Evolutionary conservation across 2,797 vertebrate genomes (phyloP).

Genomic region (Synaphobranchus kaupii): DNA sequence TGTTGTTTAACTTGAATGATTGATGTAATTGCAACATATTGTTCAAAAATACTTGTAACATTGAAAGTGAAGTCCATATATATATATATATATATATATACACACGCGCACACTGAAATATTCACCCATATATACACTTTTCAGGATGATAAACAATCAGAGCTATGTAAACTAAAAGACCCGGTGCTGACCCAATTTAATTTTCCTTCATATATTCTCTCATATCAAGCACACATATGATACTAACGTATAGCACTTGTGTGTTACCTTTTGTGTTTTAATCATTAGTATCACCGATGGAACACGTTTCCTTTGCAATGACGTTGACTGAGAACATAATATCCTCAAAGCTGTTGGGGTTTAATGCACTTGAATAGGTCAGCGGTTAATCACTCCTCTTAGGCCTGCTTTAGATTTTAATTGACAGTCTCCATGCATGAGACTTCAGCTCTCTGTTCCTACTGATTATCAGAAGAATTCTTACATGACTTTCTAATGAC

Average conservation of each 20-base stretch:
- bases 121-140: not conserved
- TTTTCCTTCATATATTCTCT: not conserved
- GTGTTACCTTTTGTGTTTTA: not conserved
- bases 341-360: constrained; percentile 12
- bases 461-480: constrained; percentile 60
- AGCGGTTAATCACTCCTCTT: constrained; percentile 76
- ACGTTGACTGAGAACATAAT: not conserved
- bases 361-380: constrained; percentile 76
- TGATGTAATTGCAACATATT: not conserved
- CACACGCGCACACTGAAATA: too few relatives aligned
- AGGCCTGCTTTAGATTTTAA: constrained; percentile 76
- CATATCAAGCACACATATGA: not conserved
- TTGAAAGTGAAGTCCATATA: not conserved
- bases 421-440: constrained; percentile 69
- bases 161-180: not conserved
- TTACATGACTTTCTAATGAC: constrained; percentile 66
- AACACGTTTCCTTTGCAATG: not conserved
- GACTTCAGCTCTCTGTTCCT: constrained; percentile 40
- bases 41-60: not conserved
- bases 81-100: too few relatives aligned
- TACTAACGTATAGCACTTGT: not conserved
- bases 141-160: not conserved
- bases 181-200: not conserved
- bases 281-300: not conserved
- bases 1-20: constrained; percentile 42